A percentile compares a stretch with the other conserved stretches of the same genome.
Conservation (phyloP, 2,888 invertebrate genomes). For the Mimumesa dahlbomi region DNA sequence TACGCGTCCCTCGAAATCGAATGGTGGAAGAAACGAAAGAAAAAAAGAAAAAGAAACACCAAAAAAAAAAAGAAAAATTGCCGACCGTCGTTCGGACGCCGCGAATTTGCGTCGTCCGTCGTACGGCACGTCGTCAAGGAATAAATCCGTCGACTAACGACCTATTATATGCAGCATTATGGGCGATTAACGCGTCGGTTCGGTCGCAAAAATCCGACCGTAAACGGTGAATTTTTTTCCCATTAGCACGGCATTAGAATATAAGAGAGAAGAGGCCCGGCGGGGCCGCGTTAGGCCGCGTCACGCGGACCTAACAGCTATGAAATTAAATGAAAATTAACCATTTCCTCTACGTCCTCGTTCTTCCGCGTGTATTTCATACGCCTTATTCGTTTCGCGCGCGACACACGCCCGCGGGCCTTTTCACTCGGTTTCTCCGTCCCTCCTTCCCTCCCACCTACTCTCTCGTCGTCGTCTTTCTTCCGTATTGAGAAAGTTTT, state of each 20-base stretch:
- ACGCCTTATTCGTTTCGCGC: neutral
- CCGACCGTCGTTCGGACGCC: neutral
- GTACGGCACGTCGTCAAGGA: conserved; percentile 3
- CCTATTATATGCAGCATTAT: conserved; percentile 50
- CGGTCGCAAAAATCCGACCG: conserved; percentile 50
- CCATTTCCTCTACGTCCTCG: conserved; percentile 38
- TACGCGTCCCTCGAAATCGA: conserved; percentile 2
- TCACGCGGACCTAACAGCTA: conserved; percentile 53
- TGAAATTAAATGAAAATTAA: conserved; percentile 67
- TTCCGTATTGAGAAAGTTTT: conserved; percentile 5
- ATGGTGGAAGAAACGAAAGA: too few species aligned
- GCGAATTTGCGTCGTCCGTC: neutral
- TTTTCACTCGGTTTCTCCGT: neutral
- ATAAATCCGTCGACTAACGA: conserved; percentile 53
- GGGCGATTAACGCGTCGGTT: conserved; percentile 57
- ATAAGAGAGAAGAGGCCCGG: conserved; percentile 45
- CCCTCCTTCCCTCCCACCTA: conserved; percentile 2
- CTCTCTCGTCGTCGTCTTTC: neutral
- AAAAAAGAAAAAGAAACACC: too few species aligned
- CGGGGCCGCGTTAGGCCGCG: conserved; percentile 46
- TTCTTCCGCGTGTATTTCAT: neutral
- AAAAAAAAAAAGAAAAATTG: neutral
- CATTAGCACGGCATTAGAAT: conserved; percentile 33
- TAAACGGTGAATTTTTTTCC: conserved; percentile 51
- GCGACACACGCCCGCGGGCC: too few species aligned